phyloP scores from a whole-genome alignment of 2,888 invertebrate species.

The Coenonympha arcania region DNA sequence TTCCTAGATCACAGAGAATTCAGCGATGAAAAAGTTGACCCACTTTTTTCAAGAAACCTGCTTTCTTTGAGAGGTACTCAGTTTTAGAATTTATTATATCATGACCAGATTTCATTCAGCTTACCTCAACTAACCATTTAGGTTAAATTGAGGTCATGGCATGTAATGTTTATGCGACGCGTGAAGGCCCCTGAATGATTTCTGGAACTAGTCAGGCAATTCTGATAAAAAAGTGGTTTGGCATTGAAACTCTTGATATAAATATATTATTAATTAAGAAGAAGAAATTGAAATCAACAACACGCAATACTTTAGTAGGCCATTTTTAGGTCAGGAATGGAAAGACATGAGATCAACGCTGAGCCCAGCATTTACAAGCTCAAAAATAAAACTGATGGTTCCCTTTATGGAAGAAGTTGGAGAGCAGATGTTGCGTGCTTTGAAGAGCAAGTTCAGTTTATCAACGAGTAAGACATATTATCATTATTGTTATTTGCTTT shows the following conservation, averaged over 20 bases:
- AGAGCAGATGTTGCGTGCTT: conserved; percentile 17
- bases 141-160: no score
- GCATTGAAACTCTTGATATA: no score
- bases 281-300: not conserved
- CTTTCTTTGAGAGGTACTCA: conserved; percentile 56
- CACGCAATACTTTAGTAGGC: not conserved
- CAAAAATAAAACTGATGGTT: conserved; percentile 58
- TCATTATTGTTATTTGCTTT: not conserved
- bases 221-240: no score
- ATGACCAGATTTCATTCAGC: no score
- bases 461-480: not conserved
- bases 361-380: conserved; percentile 65
- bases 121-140: no score
- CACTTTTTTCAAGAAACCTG: conserved; percentile 64
- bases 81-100: not conserved
- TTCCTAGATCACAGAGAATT: conserved; percentile 62
- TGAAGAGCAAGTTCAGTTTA: not conserved
- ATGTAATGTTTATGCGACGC: no score
- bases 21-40: conserved; percentile 49
- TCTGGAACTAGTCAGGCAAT: no score
- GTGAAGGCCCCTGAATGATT: no score
- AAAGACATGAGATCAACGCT: conserved; percentile 51
- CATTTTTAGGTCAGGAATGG: conserved; percentile 3
- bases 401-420: conserved; percentile 53
- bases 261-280: not conserved